Percentiles rank a stretch among this genome's conserved stretches.
Conservation (phyloP, 2,113 vertebrate genomes). For the Istiophorus platypterus region DNA sequence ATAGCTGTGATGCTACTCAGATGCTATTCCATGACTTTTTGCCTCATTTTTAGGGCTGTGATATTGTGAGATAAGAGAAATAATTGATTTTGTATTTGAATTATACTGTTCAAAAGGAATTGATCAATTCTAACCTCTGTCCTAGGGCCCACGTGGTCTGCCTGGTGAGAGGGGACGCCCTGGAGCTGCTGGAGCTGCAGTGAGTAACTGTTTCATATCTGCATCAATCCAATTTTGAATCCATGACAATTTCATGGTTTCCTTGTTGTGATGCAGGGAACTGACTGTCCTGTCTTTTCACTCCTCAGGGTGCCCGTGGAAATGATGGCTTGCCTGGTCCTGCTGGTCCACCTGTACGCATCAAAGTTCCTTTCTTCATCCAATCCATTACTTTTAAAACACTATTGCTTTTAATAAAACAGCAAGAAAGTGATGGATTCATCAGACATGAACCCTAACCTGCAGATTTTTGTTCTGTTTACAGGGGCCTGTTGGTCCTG, state of each 20-base stretch:
- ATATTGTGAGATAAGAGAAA: neutral
- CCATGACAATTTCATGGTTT: neutral
- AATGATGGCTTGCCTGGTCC: slow-evolving; percentile 96
- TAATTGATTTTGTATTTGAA: neutral
- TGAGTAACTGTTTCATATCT: slow-evolving; percentile 83
- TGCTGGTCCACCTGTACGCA: slow-evolving; percentile 94
- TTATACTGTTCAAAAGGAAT: neutral
- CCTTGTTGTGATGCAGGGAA: neutral
- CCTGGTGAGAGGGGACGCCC: slow-evolving; percentile 96
- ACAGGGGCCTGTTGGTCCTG: slow-evolving; percentile 94
- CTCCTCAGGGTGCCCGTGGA: slow-evolving; percentile 92
- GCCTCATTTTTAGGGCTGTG: neutral
- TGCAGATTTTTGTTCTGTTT: slow-evolving; percentile 34
- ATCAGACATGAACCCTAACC: slow-evolving; percentile 14
- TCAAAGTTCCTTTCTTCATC: neutral
- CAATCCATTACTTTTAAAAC: neutral
- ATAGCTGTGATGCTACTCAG: neutral
- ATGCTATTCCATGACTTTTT: neutral
- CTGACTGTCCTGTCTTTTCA: slow-evolving; percentile 38
- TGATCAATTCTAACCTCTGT: slow-evolving; percentile 25
- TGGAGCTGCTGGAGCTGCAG: slow-evolving; percentile 92
- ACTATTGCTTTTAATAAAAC: neutral
- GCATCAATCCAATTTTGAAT: neutral
- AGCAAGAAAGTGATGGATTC: neutral
- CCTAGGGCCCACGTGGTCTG: slow-evolving; percentile 95